Conservation (phyloP, 2,888 invertebrate genomes). For the Chironomus riparius region DNA sequence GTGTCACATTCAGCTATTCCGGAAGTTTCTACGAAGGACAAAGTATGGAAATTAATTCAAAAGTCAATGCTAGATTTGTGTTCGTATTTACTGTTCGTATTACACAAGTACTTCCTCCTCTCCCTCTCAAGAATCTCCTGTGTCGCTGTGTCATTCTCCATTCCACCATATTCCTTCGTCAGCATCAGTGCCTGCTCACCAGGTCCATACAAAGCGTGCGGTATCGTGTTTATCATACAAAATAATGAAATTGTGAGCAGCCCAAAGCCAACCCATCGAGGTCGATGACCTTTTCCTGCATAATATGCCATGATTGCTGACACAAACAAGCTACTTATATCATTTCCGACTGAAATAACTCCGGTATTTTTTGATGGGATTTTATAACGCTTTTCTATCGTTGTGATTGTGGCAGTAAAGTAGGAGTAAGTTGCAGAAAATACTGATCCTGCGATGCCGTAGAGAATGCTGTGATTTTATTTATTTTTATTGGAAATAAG, state of each 20-base stretch:
- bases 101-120: constrained; percentile 50
- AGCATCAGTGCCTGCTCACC: constrained; percentile 55
- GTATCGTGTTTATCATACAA: constrained; percentile 56
- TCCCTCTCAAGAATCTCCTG: constrained; percentile 44
- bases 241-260: constrained; percentile 52
- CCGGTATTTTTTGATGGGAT: constrained; percentile 63
- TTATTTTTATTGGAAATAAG: neutral
- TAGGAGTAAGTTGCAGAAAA: constrained; percentile 61
- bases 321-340: constrained; percentile 59
- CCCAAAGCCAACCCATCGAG: constrained; percentile 59
- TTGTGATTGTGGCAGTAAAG: constrained; percentile 65
- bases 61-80: constrained; percentile 28
- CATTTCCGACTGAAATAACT: constrained; percentile 63
- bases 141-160: constrained; percentile 42
- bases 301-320: constrained; percentile 60
- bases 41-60: neutral
- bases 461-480: constrained; percentile 44
- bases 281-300: constrained; percentile 60
- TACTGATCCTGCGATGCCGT: constrained; percentile 58
- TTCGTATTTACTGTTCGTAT: constrained; percentile 37
- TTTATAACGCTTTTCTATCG: constrained; percentile 62
- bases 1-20: constrained; percentile 42
- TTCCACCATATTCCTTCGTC: constrained; percentile 50
- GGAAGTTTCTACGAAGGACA: constrained; percentile 21
- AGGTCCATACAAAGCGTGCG: constrained; percentile 59